Evolutionary conservation across 1,140 invertebrate species (phyloP).

Genomic region (Oncopeltus fasciatus): DNA sequence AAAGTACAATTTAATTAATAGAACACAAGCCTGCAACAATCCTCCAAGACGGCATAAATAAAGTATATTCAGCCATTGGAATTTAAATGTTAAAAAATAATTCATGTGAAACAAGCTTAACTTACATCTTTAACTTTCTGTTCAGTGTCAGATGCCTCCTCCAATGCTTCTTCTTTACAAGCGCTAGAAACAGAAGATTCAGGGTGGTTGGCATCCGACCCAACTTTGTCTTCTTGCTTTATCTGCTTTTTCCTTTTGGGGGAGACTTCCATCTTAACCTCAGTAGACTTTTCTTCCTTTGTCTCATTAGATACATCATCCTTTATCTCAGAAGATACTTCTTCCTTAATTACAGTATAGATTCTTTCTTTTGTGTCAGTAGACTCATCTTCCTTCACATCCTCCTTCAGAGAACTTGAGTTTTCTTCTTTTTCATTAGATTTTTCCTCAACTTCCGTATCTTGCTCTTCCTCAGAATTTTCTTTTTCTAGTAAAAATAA

Average conservation of each 20-base stretch:
- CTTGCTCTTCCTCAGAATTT: conserved; percentile 10
- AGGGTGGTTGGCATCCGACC: no score
- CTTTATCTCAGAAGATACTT: not conserved
- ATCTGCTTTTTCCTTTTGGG: not conserved
- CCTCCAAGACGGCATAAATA: no score
- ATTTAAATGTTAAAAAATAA: no score
- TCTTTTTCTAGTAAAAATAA: no score
- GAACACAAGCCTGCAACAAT: no score
- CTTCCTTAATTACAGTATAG: not conserved
- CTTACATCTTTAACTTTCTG: no score
- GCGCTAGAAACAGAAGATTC: not conserved
- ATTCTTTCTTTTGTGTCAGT: not conserved
- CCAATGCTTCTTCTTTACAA: not conserved
- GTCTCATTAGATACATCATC: not conserved
- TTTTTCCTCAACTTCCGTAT: not conserved
- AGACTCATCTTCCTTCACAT: not conserved
- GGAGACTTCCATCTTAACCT: no score
- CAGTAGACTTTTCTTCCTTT: not conserved
- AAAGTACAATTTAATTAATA: no score
- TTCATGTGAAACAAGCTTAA: no score
- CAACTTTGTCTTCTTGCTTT: not conserved
- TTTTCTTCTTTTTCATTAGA: not conserved
- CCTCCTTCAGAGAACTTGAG: not conserved
- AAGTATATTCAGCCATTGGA: no score
- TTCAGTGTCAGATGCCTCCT: not conserved